A percentile compares a stretch with the other conserved stretches of the same genome.
Conservation (phyloP, 1,140 invertebrate species). For the Macrobrachium nipponense region DNA sequence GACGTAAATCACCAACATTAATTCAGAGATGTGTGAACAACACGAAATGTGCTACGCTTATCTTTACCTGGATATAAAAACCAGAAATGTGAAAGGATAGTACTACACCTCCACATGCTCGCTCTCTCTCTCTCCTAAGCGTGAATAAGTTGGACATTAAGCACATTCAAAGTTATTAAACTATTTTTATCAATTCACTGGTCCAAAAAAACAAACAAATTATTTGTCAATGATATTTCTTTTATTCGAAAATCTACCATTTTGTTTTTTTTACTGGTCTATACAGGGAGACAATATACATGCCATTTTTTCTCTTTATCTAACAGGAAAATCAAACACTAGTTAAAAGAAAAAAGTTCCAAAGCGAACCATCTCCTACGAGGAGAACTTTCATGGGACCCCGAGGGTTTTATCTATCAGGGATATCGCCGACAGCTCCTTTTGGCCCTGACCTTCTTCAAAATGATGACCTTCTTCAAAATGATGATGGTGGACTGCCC, state of each 20-base stretch:
- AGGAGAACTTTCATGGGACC: neutral
- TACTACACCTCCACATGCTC: no score
- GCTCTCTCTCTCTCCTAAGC: no score
- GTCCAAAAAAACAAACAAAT: neutral
- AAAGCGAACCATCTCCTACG: conserved; percentile 1
- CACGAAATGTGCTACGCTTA: no score
- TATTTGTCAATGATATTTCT: neutral
- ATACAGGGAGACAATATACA: conserved; percentile 23
- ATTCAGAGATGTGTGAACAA: no score
- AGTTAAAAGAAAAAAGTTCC: neutral
- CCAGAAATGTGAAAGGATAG: no score
- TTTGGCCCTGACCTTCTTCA: neutral
- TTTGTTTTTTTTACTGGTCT: conserved; percentile 5
- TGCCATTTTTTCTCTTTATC: neutral
- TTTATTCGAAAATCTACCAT: conserved; percentile 26
- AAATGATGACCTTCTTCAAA: no score
- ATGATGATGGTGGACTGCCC: no score
- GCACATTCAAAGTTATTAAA: neutral
- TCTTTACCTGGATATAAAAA: no score
- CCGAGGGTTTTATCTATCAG: neutral
- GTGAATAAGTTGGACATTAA: no score
- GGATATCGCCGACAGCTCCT: neutral
- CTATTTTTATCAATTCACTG: neutral
- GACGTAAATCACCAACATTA: no score
- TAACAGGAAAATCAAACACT: conserved; percentile 23